Base-by-base conservation (phyloP, 1,140 invertebrate species). In the Brachionus koreanus region DNA sequence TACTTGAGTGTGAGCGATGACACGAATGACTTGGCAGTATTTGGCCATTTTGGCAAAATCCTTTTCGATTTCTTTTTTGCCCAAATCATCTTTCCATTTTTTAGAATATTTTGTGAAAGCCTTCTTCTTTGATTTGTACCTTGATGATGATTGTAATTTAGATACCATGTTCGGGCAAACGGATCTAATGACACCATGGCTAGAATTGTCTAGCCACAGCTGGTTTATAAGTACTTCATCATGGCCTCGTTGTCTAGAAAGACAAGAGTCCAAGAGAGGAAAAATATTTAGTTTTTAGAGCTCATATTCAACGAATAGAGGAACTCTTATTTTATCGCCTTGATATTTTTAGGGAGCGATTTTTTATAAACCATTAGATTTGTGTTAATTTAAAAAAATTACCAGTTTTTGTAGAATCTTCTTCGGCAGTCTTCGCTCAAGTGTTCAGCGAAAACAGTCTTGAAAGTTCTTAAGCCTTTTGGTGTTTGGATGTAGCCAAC, bases 41-140 rank as follows among this genome's bases (percentile, higher is more conserved):
- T 97, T 97, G 86, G 96, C 92, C 90, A 99, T 98, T 89, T 97
- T 98, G 87, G 93, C 93, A 84, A 99, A 93, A 86, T 99, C 95
- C 83, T 93, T 93, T 84, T 98, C 95, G 88, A 99, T 98, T 75
- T 94, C 94, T 89, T 98, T 97, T 87, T 94, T 94, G 57, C 98
- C 97, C 83, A 94, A 91, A 85, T 95, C 93, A 91, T 98, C 97
- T 86, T 94, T 92, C 97, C 97, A 99, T 89, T 98, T 99, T 91
- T 98, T 98, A 86, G 94, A 93, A 81, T 94, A 92, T 89, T 99
- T 99, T 83, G 95, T 96, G 89, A 99, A 99, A 85, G 98, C 98
- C 94, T 98, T 98, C 95, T 98, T 99, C 92, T 99, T 98, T 87
- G 94, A 97, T 90, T 96, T 96, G 90, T 97, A 98, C 98, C 97